Evolutionary conservation across 1,140 invertebrate species (phyloP).

Genomic region (Sitobion miscanthi): DNA sequence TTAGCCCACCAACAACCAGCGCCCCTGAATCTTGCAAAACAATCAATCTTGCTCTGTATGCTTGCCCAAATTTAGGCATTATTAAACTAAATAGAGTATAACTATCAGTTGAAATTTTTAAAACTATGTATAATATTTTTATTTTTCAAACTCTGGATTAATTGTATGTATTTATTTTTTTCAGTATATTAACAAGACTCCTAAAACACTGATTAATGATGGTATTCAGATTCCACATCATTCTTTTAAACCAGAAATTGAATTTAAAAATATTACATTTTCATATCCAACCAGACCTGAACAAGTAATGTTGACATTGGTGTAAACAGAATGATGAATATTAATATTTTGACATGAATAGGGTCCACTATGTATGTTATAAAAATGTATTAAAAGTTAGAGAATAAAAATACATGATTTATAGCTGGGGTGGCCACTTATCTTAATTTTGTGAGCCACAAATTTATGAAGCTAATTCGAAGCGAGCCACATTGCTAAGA

Average conservation of each 20-base stretch:
- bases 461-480: too few relatives aligned
- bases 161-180: slow-evolving; percentile 59
- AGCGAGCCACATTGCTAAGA: too few relatives aligned
- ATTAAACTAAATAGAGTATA: neutral
- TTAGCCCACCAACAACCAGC: neutral
- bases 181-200: slow-evolving; percentile 80
- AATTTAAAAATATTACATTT: slow-evolving; percentile 85
- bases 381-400: neutral
- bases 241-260: slow-evolving; percentile 79
- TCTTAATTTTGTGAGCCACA: too few relatives aligned
- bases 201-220: slow-evolving; percentile 71
- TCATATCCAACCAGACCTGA: slow-evolving; percentile 85
- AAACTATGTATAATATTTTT: neutral
- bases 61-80: neutral
- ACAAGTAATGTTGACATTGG: slow-evolving; percentile 67
- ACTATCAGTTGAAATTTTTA: too few relatives aligned
- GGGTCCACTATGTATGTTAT: neutral
- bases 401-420: neutral
- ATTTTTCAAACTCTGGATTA: neutral
- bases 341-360: neutral
- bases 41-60: neutral
- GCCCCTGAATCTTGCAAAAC: neutral
- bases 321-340: neutral
- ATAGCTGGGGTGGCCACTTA: too few relatives aligned
- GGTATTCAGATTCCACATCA: slow-evolving; percentile 78